phyloP scores from a whole-genome alignment of 2,888 invertebrate genomes.

The Isotomurus palustris region DNA sequence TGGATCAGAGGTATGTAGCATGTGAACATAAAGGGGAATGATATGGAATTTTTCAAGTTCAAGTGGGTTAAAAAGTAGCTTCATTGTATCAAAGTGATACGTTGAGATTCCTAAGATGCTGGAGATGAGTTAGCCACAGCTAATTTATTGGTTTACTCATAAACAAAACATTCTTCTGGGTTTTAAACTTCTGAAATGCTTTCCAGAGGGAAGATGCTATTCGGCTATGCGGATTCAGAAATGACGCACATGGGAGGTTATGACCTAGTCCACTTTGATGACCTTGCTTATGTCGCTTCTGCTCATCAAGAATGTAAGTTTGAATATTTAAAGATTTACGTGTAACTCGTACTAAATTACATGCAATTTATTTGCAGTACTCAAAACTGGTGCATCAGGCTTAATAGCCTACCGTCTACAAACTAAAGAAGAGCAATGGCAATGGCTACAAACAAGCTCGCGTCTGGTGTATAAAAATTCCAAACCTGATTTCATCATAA shows the following conservation, averaged over 20 bases:
- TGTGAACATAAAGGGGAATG: too few species aligned
- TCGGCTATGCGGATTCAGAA: slow-evolving; percentile 90
- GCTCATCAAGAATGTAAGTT: slow-evolving; percentile 98
- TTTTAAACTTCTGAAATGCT: too few species aligned
- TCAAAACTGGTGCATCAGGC: slow-evolving; percentile 98
- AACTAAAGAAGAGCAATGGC: slow-evolving; percentile 89
- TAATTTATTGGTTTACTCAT: too few species aligned
- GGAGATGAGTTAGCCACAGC: too few species aligned
- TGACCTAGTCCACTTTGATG: slow-evolving; percentile 95
- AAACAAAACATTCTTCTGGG: too few species aligned
- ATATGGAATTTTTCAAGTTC: too few species aligned
- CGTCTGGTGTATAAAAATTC: slow-evolving; percentile 98
- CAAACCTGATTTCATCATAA: slow-evolving; percentile 98
- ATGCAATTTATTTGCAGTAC: slow-evolving; percentile 61
- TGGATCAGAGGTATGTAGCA: slow-evolving; percentile 82
- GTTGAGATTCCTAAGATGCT: too few species aligned
- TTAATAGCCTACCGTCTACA: slow-evolving; percentile 98
- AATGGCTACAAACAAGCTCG: slow-evolving; percentile 97
- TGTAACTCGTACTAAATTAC: not conserved
- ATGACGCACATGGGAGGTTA: slow-evolving; percentile 92
- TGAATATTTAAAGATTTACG: not conserved
- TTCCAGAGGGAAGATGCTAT: slow-evolving; percentile 83
- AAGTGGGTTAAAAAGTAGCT: too few species aligned
- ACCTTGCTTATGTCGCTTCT: slow-evolving; percentile 93
- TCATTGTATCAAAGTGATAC: too few species aligned